These are phyloP conservation scores for Progne subis DNA, from an alignment of 2,113 vertebrate genomes.

Conservation along the genomic window DNA sequence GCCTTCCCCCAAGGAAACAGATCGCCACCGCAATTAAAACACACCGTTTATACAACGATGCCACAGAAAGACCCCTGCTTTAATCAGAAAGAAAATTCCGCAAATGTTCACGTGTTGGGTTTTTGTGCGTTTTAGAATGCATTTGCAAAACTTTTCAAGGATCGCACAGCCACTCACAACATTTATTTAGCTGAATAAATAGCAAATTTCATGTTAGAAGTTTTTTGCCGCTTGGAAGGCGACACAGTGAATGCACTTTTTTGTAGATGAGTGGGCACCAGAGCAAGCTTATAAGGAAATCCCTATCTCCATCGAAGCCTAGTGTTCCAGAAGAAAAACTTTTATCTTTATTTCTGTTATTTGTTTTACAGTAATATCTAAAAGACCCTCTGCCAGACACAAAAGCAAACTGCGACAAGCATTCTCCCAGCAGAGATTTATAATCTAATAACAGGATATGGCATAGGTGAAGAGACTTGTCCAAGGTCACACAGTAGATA, in stretches of 20 bases:
- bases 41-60: neutral
- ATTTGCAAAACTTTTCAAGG: neutral
- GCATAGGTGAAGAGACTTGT: slow-evolving; percentile 55
- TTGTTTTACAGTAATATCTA: neutral
- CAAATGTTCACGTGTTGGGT: fast-evolving
- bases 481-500: slow-evolving; percentile 47
- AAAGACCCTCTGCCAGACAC: neutral
- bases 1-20: neutral
- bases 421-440: slow-evolving; percentile 56
- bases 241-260: neutral
- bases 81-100: neutral
- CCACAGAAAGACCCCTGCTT: neutral
- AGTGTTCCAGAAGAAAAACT: neutral
- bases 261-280: neutral
- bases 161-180: neutral
- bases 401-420: neutral
- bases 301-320: neutral
- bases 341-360: neutral
- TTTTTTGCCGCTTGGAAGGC: neutral
- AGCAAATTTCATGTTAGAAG: neutral
- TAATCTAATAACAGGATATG: slow-evolving; percentile 60
- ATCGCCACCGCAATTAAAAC: neutral
- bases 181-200: neutral
- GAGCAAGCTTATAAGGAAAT: neutral
- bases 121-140: neutral